Percentiles rank a stretch among this genome's conserved stretches.
Evolutionary conservation across 2,797 vertebrate species (phyloP).

Genomic region (Sebastes hubbsi): DNA sequence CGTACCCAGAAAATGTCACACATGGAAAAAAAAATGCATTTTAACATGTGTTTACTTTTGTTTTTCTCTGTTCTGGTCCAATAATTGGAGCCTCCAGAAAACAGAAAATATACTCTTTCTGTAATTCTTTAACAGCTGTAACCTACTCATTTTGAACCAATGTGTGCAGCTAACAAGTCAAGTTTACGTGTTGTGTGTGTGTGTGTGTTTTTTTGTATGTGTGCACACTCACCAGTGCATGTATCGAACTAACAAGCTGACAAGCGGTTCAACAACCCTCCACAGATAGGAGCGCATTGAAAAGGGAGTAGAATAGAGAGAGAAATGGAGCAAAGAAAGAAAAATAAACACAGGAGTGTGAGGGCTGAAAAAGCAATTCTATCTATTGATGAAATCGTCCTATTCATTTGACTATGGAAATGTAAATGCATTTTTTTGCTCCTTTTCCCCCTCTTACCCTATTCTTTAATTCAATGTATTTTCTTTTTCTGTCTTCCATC

Average conservation of each 20-base stretch:
- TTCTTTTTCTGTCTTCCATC: slow-evolving; percentile 44
- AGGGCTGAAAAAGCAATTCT: slow-evolving; percentile 64
- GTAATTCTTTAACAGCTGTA: slow-evolving; percentile 1
- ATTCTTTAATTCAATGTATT: slow-evolving; percentile 71
- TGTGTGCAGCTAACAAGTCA: not conserved
- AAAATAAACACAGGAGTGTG: slow-evolving; percentile 42
- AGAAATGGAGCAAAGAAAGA: slow-evolving; percentile 42
- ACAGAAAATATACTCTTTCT: not conserved
- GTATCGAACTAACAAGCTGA: slow-evolving; percentile 43
- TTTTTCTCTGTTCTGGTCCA: not conserved
- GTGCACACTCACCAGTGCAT: not conserved
- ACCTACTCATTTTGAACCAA: not conserved
- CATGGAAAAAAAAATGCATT: not conserved
- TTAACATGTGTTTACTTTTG: not conserved
- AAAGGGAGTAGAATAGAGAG: slow-evolving; percentile 26
- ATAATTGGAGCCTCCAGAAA: not conserved
- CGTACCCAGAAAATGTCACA: not conserved
- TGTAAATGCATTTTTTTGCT: slow-evolving; percentile 65
- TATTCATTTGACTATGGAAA: slow-evolving; percentile 73
- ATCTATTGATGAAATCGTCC: slow-evolving; percentile 68
- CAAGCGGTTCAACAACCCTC: slow-evolving; percentile 60
- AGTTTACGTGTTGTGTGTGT: not conserved
- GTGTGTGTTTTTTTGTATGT: not conserved
- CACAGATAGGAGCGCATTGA: slow-evolving; percentile 38
- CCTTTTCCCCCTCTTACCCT: slow-evolving; percentile 26